Evolutionary conservation across 2,113 vertebrate species (phyloP).

Genomic region (Paralichthys olivaceus): DNA sequence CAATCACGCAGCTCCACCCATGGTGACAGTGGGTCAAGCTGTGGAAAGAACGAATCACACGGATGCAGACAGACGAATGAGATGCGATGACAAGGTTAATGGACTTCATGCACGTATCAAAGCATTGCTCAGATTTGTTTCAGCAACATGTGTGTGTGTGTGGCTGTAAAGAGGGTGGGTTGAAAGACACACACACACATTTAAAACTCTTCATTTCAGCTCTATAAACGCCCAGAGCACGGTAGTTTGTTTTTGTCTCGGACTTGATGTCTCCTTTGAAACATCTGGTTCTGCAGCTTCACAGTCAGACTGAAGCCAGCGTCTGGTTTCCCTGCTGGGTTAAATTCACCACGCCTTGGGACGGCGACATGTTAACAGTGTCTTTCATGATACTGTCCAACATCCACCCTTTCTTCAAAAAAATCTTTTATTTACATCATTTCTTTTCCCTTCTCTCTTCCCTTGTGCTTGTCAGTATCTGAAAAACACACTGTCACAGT

Average conservation of each 20-base stretch:
- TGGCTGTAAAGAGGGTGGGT: conserved; percentile 1
- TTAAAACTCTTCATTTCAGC: conserved; percentile 4
- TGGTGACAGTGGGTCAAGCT: conserved; percentile 28
- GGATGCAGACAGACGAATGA: conserved; percentile 37
- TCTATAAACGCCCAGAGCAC: conserved; percentile 11
- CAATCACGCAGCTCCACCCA: conserved; percentile 50
- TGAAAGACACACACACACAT: background rate
- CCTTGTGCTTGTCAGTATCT: conserved; percentile 16
- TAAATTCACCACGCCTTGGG: conserved; percentile 51
- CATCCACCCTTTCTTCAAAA: conserved; percentile 16
- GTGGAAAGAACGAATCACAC: conserved; percentile 32
- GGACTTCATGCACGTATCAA: conserved; percentile 29
- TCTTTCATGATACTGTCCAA: conserved; percentile 21
- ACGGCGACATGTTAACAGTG: conserved; percentile 39
- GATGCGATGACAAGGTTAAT: conserved; percentile 58
- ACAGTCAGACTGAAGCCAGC: conserved; percentile 38
- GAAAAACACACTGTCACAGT: background rate
- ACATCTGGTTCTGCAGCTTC: conserved; percentile 55
- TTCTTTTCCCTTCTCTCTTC: background rate
- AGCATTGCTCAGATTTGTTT: background rate
- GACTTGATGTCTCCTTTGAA: conserved; percentile 37
- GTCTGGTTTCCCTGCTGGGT: conserved; percentile 48
- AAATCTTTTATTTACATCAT: conserved; percentile 9
- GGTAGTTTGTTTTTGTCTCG: conserved; percentile 47
- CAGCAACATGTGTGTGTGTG: conserved; percentile 1